Base-by-base conservation (phyloP, 2,113 vertebrate species). In the Tragelaphus scriptus region DNA sequence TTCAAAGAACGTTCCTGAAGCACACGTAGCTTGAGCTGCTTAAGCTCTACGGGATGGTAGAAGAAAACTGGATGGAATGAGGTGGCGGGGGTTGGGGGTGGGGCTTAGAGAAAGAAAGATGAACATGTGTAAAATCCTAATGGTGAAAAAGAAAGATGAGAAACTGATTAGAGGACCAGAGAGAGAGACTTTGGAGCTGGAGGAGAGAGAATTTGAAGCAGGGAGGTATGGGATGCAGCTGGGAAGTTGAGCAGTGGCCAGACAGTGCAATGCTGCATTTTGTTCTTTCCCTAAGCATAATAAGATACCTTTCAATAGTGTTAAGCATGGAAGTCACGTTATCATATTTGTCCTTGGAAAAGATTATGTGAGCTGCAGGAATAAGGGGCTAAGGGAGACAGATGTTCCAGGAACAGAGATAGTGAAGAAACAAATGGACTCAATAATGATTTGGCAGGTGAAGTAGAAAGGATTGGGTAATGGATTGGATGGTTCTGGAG, bases 181-280 rank as follows among this genome's bases (percentile, higher is more conserved):
- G 51, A 86, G 28, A 94, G 49, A 89, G 19, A 10, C 36, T 6
- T 14, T 44, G 8, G 7, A 21, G 17, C 28, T 61, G 32, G 23
- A 59, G 44, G 25, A 88, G 36, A 88, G 10, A 75, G 28, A 89
- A 86, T 32, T 14, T 25, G 2, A 25, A 81, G 26, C 11, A 44
- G 21, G 11, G 16, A 71, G 32, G 3, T 1, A 1, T 28, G 8
- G 3, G 13, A n/a, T 30, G 2, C 7, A 53, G 15, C 6, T 53
- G 1, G 26, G 44, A 84, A 89, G 65, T 5, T 4, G 15, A n/a
- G 6, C 11, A 30, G 14, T 9, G 7, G 2, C 40, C 68, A 40
- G 5, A 32, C 0, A 4, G 11, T 6, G 17, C 0, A 7, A 10
- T 25, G 49, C 1, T 40, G 51, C 14, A 23, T 36, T 30, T 61